Evolutionary conservation across 1,140 invertebrate genomes (phyloP), one percentile per base, ranked within the genome.

Genomic region (Stenopsyche tienmushanensis): DNA sequence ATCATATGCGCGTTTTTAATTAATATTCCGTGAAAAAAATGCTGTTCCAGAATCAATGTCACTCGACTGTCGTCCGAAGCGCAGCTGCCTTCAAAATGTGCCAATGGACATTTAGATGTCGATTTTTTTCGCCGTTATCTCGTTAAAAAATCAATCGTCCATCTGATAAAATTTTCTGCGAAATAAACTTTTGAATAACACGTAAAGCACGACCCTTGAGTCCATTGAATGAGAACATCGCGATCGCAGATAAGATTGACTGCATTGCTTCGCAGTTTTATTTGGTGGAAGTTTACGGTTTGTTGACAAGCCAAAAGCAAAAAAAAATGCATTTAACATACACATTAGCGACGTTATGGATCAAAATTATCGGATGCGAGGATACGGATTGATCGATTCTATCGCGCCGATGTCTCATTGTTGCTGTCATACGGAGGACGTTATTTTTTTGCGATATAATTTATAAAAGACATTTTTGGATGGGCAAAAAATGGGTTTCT

Each of bases 161-260:
- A 57, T 57, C 53, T 25, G 53, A 57, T 57, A 8, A 21, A 25
- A 57, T 57, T 57, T 57, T 57, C 25, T 57, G 34, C 53, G 18
- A 57, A 57, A 57, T 57, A 21, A 57, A 57, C 5, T 57, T 21
- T 34, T 57, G 3, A 10, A 18, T 18, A 25, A 57, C 53, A 25
- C 53, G 26, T 1, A 54, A 8, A n/a, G n/a, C n/a, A n/a, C n/a
- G n/a, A n/a, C n/a, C n/a, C n/a, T n/a, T n/a, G n/a, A n/a, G n/a
- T n/a, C n/a, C n/a, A n/a, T n/a, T n/a, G n/a, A n/a, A n/a, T n/a
- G n/a, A n/a, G n/a, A n/a, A n/a, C n/a, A 34, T 34, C 21, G n/a
- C 15, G 47, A 20, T 23, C 15, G 47, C 3, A 15, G 47, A 18
- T 18, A 18, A 15, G 10, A 49, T 18, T 18, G 47, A 49, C 47